These are phyloP conservation scores for Micropterix aruncella DNA, from an alignment of 2,888 invertebrate species.

Conservation along the genomic window DNA sequence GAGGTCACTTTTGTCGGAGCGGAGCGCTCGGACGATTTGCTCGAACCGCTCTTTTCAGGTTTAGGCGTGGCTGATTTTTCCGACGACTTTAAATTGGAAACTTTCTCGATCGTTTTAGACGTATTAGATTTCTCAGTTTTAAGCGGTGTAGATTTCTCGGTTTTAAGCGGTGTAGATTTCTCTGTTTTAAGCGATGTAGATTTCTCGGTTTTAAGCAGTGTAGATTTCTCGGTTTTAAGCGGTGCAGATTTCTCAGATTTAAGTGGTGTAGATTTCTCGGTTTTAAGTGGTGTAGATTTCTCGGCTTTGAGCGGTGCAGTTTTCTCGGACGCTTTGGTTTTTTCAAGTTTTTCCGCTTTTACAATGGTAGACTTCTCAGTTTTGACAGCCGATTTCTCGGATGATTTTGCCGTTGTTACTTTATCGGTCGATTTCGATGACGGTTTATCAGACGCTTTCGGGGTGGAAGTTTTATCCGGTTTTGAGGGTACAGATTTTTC, in stretches of 20 bases:
- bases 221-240: slow-evolving; percentile 16
- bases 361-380: background rate
- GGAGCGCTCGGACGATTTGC: background rate
- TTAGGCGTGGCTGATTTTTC: background rate
- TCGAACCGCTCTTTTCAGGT: background rate
- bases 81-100: background rate
- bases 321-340: slow-evolving; percentile 22
- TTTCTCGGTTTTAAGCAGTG: slow-evolving; percentile 11
- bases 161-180: background rate
- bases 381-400: background rate
- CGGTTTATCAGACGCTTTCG: slow-evolving; percentile 22
- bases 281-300: background rate
- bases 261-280: background rate
- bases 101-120: background rate
- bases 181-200: background rate
- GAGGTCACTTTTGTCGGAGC: background rate
- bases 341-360: slow-evolving; percentile 11
- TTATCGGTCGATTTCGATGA: slow-evolving; percentile 11
- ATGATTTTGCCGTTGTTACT: background rate
- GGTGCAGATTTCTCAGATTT: background rate
- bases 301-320: slow-evolving; percentile 13
- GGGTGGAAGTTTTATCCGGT: slow-evolving; percentile 13
- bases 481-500: slow-evolving; percentile 4
- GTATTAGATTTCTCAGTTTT: background rate
- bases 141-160: background rate